Evolutionary conservation across 2,797 vertebrate genomes (phyloP).

Genomic region (Pangasius krempfi): DNA sequence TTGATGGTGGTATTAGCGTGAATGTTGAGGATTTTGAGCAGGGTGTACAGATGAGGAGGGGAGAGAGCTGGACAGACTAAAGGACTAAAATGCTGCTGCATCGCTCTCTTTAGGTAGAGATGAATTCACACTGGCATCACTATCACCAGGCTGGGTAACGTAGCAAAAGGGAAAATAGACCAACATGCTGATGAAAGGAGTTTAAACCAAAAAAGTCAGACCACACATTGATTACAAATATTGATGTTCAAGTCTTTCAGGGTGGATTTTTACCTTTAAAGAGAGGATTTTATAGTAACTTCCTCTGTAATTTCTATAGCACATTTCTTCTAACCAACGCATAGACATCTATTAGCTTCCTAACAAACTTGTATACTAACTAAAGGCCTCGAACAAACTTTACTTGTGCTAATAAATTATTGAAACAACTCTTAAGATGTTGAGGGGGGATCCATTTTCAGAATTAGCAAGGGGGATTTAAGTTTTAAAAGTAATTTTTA

Average conservation of each 20-base stretch:
- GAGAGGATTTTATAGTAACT: not conserved
- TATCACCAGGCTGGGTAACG: not conserved
- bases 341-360: not conserved
- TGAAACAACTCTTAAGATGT: not conserved
- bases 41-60: not conserved
- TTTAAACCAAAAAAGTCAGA: not conserved
- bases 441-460: not conserved
- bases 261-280: not conserved
- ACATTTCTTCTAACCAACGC: not conserved
- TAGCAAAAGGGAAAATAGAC: not conserved
- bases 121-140: not conserved
- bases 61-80: not conserved
- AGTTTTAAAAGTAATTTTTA: constrained; percentile 37
- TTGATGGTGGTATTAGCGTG: not conserved
- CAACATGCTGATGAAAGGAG: no score
- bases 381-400: not conserved
- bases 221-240: not conserved
- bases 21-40: not conserved
- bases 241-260: not conserved
- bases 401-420: not conserved
- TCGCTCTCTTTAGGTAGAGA: not conserved
- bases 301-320: not conserved
- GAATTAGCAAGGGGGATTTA: not conserved
- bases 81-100: not conserved
- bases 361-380: not conserved